A percentile compares a stretch with the other conserved stretches of the same genome.
These are phyloP conservation scores for Chloroceryle inda DNA, from an alignment of 2,797 vertebrate species.

Conservation along the genomic window DNA sequence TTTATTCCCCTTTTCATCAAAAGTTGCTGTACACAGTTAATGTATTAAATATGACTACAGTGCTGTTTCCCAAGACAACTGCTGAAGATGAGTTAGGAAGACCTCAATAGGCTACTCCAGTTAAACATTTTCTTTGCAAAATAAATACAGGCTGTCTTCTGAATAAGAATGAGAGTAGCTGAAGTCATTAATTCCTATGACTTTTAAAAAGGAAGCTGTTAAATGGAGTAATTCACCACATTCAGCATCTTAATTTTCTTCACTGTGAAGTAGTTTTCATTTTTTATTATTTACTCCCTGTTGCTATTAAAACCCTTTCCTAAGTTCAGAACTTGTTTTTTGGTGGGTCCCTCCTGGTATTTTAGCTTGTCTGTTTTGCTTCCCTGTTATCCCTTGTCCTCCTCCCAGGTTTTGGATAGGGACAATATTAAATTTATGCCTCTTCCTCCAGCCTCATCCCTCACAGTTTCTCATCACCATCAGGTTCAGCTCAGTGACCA, in stretches of 20 bases:
- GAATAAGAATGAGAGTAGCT: conserved; percentile 73
- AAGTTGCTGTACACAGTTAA: conserved; percentile 34
- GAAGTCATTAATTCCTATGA: conserved; percentile 74
- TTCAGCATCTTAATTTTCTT: conserved; percentile 28
- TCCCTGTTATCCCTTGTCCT: fast-evolving
- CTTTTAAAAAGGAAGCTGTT: conserved; percentile 53
- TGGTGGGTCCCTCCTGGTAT: background rate
- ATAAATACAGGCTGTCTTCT: conserved; percentile 74
- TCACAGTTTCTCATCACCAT: fast-evolving
- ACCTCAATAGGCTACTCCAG: conserved; percentile 54
- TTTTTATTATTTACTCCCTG: background rate
- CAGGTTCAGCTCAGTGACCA: background rate
- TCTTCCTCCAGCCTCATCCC: background rate
- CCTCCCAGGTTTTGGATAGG: background rate
- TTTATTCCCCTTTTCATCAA: conserved; percentile 69
- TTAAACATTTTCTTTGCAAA: conserved; percentile 73
- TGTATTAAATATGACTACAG: conserved; percentile 72
- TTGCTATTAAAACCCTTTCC: background rate
- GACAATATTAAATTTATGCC: background rate
- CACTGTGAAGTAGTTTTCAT: background rate
- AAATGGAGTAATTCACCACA: conserved; percentile 48
- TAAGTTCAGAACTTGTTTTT: background rate
- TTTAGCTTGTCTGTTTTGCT: background rate
- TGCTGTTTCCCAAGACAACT: conserved; percentile 55
- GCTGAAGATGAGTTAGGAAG: conserved; percentile 58